Evolutionary conservation across 2,888 invertebrate species (phyloP), one percentile per base, ranked within the genome.

Genomic region (Branchipolynoe longqiensis): DNA sequence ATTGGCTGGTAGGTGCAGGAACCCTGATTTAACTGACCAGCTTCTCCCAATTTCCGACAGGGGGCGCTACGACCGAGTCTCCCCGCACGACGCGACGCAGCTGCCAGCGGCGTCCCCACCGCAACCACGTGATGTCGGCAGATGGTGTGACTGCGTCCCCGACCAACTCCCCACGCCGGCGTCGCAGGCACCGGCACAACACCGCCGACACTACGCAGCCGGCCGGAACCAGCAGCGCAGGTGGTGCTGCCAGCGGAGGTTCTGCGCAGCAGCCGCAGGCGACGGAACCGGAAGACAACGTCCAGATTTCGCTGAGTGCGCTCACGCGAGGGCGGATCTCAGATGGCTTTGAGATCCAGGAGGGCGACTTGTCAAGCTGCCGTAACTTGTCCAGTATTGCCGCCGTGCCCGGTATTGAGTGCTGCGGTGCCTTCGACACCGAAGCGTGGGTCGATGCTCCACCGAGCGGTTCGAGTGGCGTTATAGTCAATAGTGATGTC

Each of bases 381-480:
- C n/a, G n/a, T n/a, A n/a, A n/a, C n/a, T n/a, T n/a, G 31, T 87
- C 87, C 1, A 88, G 85, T 84, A 41, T 90, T 40, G 86, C 89
- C 8, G 81, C 87, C 8, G 89, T 90, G 25, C 90, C 90, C 12
- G 90, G 86, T 73, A 90, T 91, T 28, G 88, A 88, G 59, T 90
- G 90, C 86, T 88, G 87, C 12, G 54, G 78, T 8, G 78, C 78
- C 31, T 78, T 48, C 28, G 78, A 78, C 48, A 78, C 41, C 22
- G 38, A 41, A 28, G 59, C 84, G 1, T 58, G 82, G 59, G 82
- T 82, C 3, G 82, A 82, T 18, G 82, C 58, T n/a, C 82, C 59
- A 22, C 82, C 78, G 0, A 41, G 48, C 12, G 54, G 78, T 8
- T 48, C 78, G 6, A 8, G 48, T 6, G 54, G 54, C 28, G 78